A percentile compares a stretch with the other conserved stretches of the same genome.
Conservation (phyloP, 2,797 vertebrate species). For the Tarsius wallacei region DNA sequence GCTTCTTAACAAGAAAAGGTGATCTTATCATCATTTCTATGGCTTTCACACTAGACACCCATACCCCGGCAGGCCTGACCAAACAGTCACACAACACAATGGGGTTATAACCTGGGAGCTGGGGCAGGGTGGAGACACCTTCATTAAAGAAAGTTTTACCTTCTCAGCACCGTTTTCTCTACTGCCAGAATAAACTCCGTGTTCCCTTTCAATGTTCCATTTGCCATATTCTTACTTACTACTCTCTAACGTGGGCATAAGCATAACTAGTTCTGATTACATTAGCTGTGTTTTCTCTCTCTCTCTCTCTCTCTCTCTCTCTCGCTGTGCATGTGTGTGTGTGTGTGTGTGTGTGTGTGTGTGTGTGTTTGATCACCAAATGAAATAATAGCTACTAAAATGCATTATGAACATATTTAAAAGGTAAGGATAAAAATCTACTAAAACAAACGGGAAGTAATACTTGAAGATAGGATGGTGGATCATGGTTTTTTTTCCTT, state of each 20-base stretch:
- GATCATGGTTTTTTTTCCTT: background rate
- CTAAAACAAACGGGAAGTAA: background rate
- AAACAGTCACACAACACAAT: too few species aligned
- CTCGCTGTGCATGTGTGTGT: too few species aligned
- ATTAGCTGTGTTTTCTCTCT: too few species aligned
- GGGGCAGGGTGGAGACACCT: background rate
- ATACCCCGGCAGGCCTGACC: too few species aligned
- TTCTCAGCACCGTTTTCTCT: background rate
- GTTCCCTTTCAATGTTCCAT: accelerated
- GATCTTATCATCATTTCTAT: too few species aligned
- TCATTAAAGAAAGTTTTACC: too few species aligned
- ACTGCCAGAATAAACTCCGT: background rate
- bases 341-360: too few species aligned
- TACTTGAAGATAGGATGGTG: background rate
- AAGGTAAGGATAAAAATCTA: background rate
- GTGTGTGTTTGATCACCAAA: background rate
- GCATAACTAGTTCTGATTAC: too few species aligned
- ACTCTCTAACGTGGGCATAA: too few species aligned
- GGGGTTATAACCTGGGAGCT: accelerated
- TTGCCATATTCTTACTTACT: background rate
- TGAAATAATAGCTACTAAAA: background rate
- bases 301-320: too few species aligned
- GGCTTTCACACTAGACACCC: too few species aligned
- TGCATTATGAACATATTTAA: background rate
- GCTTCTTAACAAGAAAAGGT: too few species aligned